phyloP scores from a whole-genome alignment of 2,888 invertebrate genomes.

The Scelioninae gen. 1 region DNA sequence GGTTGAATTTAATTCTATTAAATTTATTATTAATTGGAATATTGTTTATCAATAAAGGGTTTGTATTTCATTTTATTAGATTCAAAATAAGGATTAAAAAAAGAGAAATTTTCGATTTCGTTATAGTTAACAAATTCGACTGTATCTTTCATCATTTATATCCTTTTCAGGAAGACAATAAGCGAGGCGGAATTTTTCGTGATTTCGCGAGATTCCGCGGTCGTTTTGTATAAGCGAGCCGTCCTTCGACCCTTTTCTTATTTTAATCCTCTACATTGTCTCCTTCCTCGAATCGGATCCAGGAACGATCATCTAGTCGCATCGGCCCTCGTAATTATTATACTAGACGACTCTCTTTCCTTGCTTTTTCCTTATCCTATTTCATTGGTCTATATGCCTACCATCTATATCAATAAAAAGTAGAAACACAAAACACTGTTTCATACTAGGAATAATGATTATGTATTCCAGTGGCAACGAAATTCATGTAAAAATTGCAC shows the following conservation, averaged over 20 bases:
- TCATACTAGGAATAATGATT: not conserved
- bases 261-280: constrained; percentile 64
- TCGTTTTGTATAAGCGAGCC: constrained; percentile 44
- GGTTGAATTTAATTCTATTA: too few relatives aligned
- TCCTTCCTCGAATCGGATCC: constrained; percentile 57
- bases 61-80: too few relatives aligned
- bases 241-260: constrained; percentile 52
- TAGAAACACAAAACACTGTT: not conserved
- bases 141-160: constrained; percentile 51
- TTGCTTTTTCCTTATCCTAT: constrained; percentile 30
- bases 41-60: too few relatives aligned
- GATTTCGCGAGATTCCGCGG: constrained; percentile 56
- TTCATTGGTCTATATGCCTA: constrained; percentile 5
- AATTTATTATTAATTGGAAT: too few relatives aligned
- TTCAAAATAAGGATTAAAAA: constrained; percentile 1
- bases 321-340: constrained; percentile 59
- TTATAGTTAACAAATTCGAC: constrained; percentile 22
- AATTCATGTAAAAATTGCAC: constrained; percentile 23
- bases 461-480: constrained; percentile 37
- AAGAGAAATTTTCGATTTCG: constrained; percentile 4
- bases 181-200: constrained; percentile 54
- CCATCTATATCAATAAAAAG: constrained; percentile 13
- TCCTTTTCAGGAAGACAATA: constrained; percentile 60
- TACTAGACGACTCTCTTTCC: constrained; percentile 49
- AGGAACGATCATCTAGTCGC: constrained; percentile 54